These are phyloP conservation scores for Sterrhoptilus dennistouni DNA, from an alignment of 2,113 vertebrate species.

Conservation along the genomic window DNA sequence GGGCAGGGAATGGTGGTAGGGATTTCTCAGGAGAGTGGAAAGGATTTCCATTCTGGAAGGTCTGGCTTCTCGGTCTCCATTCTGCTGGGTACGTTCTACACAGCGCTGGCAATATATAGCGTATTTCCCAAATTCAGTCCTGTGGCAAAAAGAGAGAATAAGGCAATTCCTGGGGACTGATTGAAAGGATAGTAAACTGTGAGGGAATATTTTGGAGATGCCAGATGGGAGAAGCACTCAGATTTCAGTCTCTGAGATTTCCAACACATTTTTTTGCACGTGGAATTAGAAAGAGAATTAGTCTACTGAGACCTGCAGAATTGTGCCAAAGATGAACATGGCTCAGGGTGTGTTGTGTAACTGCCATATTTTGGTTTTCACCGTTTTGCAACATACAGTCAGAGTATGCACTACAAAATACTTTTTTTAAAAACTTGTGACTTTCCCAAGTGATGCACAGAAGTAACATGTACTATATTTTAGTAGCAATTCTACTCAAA, in stretches of 20 bases:
- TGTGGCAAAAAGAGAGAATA: constrained; percentile 55
- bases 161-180: background rate
- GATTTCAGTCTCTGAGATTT: background rate
- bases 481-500: background rate
- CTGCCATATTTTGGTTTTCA: background rate
- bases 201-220: background rate
- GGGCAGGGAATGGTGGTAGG: constrained; percentile 94
- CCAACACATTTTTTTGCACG: background rate
- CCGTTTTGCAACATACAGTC: background rate
- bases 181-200: background rate
- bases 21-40: constrained; percentile 94
- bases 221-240: background rate
- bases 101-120: constrained; percentile 96
- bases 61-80: constrained; percentile 88
- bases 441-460: background rate
- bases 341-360: background rate
- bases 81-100: constrained; percentile 91
- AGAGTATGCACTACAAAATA: background rate
- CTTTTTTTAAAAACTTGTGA: background rate
- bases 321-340: background rate
- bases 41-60: constrained; percentile 97
- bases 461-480: background rate
- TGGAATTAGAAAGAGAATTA: background rate
- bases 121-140: constrained; percentile 97
- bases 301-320: background rate